Conservation (phyloP, 2,797 vertebrate genomes). For the Artibeus jamaicensis region DNA sequence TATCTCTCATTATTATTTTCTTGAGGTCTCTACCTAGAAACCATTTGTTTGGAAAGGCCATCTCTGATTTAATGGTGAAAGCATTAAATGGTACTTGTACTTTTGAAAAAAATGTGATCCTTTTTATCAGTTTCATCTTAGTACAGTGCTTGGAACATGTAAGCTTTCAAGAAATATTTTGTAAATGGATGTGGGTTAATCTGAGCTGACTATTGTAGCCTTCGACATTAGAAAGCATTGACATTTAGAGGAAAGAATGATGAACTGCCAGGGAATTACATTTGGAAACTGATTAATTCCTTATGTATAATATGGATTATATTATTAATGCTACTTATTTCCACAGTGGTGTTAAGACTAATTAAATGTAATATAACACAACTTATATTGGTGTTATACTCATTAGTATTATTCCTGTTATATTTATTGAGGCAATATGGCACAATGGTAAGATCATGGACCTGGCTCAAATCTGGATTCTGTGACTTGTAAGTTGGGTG, state of each 20-base stretch:
- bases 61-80: neutral
- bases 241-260: neutral
- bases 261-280: neutral
- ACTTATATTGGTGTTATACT: neutral
- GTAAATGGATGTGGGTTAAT: neutral
- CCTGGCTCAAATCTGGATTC: neutral
- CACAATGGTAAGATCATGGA: neutral
- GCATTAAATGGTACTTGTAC: neutral
- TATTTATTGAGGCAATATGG: neutral
- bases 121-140: neutral
- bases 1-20: neutral
- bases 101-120: neutral
- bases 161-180: neutral
- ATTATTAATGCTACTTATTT: neutral
- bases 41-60: neutral
- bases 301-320: neutral
- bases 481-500: neutral
- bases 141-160: neutral
- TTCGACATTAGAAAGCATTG: neutral
- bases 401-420: neutral
- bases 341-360: neutral
- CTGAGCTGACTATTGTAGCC: neutral
- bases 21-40: neutral
- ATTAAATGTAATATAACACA: neutral
- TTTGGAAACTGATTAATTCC: neutral